Evolutionary conservation across 2,113 vertebrate species (phyloP).

Genomic region (Aramus guarauna): DNA sequence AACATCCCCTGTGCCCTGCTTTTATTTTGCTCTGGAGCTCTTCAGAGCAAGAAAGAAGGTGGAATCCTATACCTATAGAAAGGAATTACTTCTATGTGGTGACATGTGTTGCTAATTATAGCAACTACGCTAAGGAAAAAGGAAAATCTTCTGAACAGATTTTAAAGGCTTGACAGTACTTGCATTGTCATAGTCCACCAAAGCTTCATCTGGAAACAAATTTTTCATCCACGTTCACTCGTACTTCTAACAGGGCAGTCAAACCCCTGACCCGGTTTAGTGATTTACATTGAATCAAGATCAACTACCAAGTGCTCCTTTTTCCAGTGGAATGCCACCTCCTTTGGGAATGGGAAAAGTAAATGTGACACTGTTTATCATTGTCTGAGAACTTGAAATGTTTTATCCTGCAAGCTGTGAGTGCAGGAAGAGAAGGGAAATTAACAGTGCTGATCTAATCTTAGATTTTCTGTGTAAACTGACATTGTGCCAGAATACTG

Average conservation of each 20-base stretch:
- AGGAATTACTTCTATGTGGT: neutral
- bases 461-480: constrained; percentile 76
- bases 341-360: constrained; percentile 67
- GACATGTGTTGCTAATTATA: constrained; percentile 11
- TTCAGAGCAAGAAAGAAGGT: constrained; percentile 3
- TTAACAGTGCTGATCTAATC: constrained; percentile 75
- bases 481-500: constrained; percentile 79
- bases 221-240: constrained; percentile 5
- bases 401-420: constrained; percentile 72
- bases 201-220: constrained; percentile 19
- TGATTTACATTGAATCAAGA: constrained; percentile 68
- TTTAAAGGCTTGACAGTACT: constrained; percentile 38
- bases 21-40: neutral
- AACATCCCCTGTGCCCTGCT: neutral
- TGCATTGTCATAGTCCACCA: constrained; percentile 4
- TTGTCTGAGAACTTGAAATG: constrained; percentile 68
- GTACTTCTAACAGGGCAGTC: constrained; percentile 43
- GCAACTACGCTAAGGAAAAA: constrained; percentile 7
- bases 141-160: constrained; percentile 40
- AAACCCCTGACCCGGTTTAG: constrained; percentile 62
- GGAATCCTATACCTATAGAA: neutral
- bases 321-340: constrained; percentile 72
- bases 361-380: constrained; percentile 55
- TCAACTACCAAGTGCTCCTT: constrained; percentile 68
- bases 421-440: constrained; percentile 66